Evolutionary conservation across 2,888 invertebrate genomes (phyloP).

Genomic region (Theodoxus fluviatilis): DNA sequence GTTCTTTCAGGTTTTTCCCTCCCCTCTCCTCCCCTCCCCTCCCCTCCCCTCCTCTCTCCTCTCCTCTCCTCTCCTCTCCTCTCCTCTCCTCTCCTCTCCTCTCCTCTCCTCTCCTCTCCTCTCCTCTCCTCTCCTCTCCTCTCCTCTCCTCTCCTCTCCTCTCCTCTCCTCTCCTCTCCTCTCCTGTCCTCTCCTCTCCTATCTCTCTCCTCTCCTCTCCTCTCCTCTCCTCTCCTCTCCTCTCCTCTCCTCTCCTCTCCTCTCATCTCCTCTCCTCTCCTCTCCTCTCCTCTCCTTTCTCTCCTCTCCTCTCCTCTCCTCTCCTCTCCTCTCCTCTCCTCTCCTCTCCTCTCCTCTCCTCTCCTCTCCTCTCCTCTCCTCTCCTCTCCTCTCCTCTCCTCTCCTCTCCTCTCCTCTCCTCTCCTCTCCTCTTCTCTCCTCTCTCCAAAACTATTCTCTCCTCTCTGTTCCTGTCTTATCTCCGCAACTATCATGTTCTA

Average conservation of each 20-base stretch:
- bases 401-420: no score
- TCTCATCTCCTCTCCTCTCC: no score
- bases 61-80: background rate
- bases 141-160: background rate
- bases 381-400: no score
- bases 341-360: background rate
- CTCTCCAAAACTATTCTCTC: background rate
- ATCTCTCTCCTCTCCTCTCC: constrained; percentile 1
- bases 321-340: no score
- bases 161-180: background rate
- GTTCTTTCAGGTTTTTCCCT: no score
- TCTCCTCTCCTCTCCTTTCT: no score
- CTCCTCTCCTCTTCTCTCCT: no score
- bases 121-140: background rate
- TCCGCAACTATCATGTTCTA: no score
- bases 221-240: no score
- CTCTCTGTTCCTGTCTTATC: background rate
- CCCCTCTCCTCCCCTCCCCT: background rate
- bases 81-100: background rate
- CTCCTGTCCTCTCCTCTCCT: background rate
- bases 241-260: no score
- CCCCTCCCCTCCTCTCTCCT: background rate
- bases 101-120: background rate
- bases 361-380: no score
- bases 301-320: no score